phyloP scores from a whole-genome alignment of 2,113 vertebrate species.

The Puntigrus tetrazona region DNA sequence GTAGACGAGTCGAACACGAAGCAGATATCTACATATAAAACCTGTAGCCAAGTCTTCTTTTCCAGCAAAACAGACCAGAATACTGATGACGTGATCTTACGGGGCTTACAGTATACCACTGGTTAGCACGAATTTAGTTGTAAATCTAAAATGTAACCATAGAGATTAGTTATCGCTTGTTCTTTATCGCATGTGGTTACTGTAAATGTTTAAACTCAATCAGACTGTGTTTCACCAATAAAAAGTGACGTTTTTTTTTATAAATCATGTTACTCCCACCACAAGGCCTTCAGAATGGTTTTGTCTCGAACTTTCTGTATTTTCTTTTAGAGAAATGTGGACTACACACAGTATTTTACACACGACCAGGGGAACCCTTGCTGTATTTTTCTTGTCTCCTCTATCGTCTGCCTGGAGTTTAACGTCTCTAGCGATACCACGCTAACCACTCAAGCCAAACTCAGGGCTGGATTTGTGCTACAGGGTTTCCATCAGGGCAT shows the following conservation, averaged over 20 bases:
- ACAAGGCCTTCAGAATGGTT: background rate
- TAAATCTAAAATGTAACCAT: too few relatives aligned
- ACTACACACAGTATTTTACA: background rate
- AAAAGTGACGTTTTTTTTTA: background rate
- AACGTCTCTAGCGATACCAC: background rate
- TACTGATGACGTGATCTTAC: background rate
- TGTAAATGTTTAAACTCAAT: background rate
- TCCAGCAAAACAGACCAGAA: background rate
- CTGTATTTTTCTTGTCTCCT: background rate
- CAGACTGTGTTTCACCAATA: background rate
- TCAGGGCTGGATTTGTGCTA: background rate
- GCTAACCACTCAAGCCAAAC: constrained; percentile 4
- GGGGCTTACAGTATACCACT: background rate
- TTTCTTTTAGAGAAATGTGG: background rate
- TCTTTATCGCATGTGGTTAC: background rate
- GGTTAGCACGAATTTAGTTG: too few relatives aligned
- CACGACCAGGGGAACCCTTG: background rate
- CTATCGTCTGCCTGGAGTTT: background rate
- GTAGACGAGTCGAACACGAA: too few relatives aligned
- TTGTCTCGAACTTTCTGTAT: background rate
- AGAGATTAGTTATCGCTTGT: background rate
- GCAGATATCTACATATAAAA: background rate
- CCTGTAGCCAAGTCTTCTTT: background rate
- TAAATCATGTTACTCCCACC: background rate
- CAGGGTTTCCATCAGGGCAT: constrained; percentile 1